Evolutionary conservation across 30 jellyfish, hydroid and myxozoan species (phyloP).

Genomic region (Cassiopea xamachana): DNA sequence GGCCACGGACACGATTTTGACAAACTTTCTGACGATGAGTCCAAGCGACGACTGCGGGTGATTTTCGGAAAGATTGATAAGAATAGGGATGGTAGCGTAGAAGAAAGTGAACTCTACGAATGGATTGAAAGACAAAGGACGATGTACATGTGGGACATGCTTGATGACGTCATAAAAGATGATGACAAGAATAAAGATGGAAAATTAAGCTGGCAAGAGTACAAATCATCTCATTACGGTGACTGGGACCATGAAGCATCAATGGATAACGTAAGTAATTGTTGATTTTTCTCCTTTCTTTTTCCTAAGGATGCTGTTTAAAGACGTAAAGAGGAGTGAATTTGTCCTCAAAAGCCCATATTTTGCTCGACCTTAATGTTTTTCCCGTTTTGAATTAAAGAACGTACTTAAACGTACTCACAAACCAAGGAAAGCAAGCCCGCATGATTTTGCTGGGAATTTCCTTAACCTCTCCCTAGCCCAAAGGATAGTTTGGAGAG

Average conservation of each 20-base stretch:
- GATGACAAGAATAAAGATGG: slow-evolving; percentile 89
- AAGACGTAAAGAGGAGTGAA: not conserved
- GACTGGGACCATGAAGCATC: slow-evolving; percentile 94
- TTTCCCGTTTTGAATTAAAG: no score
- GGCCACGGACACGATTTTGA: slow-evolving; percentile 97
- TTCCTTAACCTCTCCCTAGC: no score
- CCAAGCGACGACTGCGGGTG: slow-evolving; percentile 73
- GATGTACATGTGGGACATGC: slow-evolving; percentile 91
- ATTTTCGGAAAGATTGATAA: slow-evolving; percentile 82
- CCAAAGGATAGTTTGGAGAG: no score
- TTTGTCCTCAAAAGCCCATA: no score
- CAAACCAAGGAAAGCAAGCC: no score
- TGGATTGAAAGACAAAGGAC: slow-evolving; percentile 94
- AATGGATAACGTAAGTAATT: slow-evolving; percentile 74
- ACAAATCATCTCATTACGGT: slow-evolving; percentile 89
- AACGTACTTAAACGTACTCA: no score
- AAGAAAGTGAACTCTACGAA: slow-evolving; percentile 69
- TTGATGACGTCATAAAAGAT: slow-evolving; percentile 79
- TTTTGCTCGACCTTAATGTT: no score
- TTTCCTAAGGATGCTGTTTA: not conserved
- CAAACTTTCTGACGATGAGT: slow-evolving; percentile 77
- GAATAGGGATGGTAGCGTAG: slow-evolving; percentile 66
- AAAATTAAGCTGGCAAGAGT: slow-evolving; percentile 82
- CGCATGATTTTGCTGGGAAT: no score
- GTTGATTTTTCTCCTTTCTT: not conserved